Evolutionary conservation across 2,113 vertebrate genomes (phyloP), one percentile per base, ranked within the genome.

Genomic region (Calonectris borealis): DNA sequence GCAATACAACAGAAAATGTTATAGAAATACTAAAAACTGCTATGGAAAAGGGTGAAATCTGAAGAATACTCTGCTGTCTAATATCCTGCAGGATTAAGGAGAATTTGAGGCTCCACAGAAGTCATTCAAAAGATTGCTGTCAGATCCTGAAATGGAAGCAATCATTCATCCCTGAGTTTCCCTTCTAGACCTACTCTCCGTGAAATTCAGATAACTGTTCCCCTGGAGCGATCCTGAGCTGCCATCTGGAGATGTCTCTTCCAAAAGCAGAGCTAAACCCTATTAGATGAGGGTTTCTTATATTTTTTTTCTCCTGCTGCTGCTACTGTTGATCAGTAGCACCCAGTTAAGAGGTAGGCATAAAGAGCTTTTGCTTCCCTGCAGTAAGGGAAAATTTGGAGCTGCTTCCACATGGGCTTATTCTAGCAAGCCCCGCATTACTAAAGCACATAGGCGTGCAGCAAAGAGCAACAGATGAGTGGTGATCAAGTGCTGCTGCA

Each of bases 161-260:
- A 91, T 96, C 87, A 90, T 90, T 96, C 92, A 95, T 86, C 96
- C 69, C 71, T 5, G 4, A 84, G 27, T 91, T 82, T 77, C 51
- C 38, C 58, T 94, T 78, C 72, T 81, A 94, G 64, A 93, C 68
- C 20, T 82, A n/a, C 40, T 88, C 57, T 82, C 92, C 75, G 75
- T 84, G 65, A 91, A 96, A 88, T 94, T 93, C 86, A 79, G n/a
- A 52, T 86, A 90, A 95, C 64, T 91, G 38, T 79, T 95, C 64
- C 75, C 91, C 83, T 83, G 49, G 42, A 96, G 86, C 15, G 3
- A 86, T 70, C 49, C 62, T 93, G 54, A 70, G 69, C 69, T 96
- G 61, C 55, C 1, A 26, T 90, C 81, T 90, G 66, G 71, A 93
- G 44, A 91, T 36, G 64, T 7, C 52, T 91, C 16, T 31, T 90